Base-by-base conservation (phyloP, 2,113 vertebrate species). In the Ibidorhyncha struthersii region DNA sequence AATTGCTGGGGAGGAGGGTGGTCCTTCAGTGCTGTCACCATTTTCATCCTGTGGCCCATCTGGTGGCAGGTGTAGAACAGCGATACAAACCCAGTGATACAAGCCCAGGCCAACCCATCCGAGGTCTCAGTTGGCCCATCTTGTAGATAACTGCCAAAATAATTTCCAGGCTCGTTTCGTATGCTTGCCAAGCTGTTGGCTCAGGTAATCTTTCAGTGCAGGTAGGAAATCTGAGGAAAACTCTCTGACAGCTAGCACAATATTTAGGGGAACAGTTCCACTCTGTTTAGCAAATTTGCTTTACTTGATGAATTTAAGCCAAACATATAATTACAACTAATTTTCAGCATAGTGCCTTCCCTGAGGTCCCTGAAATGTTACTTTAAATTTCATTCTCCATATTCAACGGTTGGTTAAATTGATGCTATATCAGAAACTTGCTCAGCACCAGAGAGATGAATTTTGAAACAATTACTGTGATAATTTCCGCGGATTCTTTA, bases 101-200 rank as follows among this genome's bases (percentile, higher is more conserved):
- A 73, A 96, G 71, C 83, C 89, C 82, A 72, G 94, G 47, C 43
- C 78, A 71, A 53, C 66, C 87, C 50, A 26, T 22, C 86, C 63
- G 41, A 89, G 41, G 34, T 88, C 70, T 89, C 88, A 10, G 14
- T 3, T 90, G 78, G 70, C 66, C 92, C 56, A 7, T 63, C 50
- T 66, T 52, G 65, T 12, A 22, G 59, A 27, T 61, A 53, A 53
- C 52, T 76, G 67, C 86, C 90, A 97, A 84, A 92, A 59, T 84
- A 55, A 70, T 90, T 95, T 95, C 63, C 66, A 85, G 49, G 69
- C 90, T 93, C 34, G 17, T 69, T 47, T 90, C 7, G 7, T 65
- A 13, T 73, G 36, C 67, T 82, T 96, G 85, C 97, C 92, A 90
- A 91, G 82, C 67, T 91, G 62, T 40, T 95, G 65, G 79, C 90